phyloP scores from a whole-genome alignment of 1,140 invertebrate genomes.

The Thereuonema tuberculata region DNA sequence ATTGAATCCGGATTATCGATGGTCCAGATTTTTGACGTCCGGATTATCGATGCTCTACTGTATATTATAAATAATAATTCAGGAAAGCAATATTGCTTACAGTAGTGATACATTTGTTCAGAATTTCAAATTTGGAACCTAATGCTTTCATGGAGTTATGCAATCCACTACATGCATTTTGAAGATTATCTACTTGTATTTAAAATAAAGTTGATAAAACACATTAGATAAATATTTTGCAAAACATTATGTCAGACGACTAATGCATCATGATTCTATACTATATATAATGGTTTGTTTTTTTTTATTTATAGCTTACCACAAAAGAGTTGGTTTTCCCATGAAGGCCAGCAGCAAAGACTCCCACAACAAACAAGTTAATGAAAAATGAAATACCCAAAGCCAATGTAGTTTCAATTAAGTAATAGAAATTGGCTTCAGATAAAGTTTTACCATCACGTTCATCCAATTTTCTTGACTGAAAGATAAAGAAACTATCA shows the following conservation, averaged over 20 bases:
- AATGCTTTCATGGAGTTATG: slow-evolving; percentile 32
- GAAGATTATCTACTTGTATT: slow-evolving; percentile 33
- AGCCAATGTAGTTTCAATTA: slow-evolving; percentile 68
- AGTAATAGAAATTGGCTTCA: slow-evolving; percentile 81
- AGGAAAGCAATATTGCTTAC: too few relatives aligned
- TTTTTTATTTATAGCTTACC: slow-evolving; percentile 40
- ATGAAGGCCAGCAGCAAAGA: slow-evolving; percentile 72
- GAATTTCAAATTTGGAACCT: too few relatives aligned
- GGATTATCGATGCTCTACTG: too few relatives aligned
- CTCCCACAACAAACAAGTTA: slow-evolving; percentile 76
- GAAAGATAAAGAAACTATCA: slow-evolving; percentile 24
- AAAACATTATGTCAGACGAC: not conserved
- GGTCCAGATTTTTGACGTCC: too few relatives aligned
- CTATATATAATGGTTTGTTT: too few relatives aligned
- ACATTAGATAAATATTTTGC: slow-evolving; percentile 14
- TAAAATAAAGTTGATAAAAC: slow-evolving; percentile 14
- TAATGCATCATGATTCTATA: not conserved
- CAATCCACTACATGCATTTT: slow-evolving; percentile 33
- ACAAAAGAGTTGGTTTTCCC: slow-evolving; percentile 52
- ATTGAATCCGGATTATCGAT: too few relatives aligned
- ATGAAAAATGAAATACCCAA: slow-evolving; percentile 74
- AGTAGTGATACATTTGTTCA: too few relatives aligned
- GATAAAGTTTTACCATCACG: slow-evolving; percentile 49
- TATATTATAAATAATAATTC: too few relatives aligned
- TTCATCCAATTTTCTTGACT: slow-evolving; percentile 70